Evolutionary conservation across 2,888 invertebrate genomes (phyloP).

Genomic region (Cyclophora punctaria): DNA sequence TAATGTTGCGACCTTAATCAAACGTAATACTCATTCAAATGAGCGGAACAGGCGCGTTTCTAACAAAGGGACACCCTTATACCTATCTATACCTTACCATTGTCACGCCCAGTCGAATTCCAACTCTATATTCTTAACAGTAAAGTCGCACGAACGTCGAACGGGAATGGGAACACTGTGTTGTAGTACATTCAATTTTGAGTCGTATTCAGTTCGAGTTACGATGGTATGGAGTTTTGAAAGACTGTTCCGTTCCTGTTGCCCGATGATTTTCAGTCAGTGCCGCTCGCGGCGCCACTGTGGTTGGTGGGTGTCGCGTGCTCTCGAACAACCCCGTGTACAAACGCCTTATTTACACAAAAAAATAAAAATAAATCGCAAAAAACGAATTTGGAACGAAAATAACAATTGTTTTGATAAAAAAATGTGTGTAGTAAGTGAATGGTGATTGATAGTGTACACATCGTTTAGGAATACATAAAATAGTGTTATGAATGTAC

Average conservation of each 20-base stretch:
- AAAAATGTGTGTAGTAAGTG: too few species aligned
- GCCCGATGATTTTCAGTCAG: conserved; percentile 54
- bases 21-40: conserved; percentile 47
- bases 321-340: conserved; percentile 41
- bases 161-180: conserved; percentile 19
- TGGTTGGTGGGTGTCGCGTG: conserved; percentile 61
- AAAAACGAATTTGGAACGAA: neutral
- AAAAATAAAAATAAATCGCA: conserved; percentile 21
- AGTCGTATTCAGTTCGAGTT: too few species aligned
- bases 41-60: conserved; percentile 49
- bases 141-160: conserved; percentile 24
- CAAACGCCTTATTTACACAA: conserved; percentile 27
- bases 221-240: too few species aligned
- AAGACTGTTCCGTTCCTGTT: conserved; percentile 37
- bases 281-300: conserved; percentile 70
- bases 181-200: too few species aligned
- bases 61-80: conserved; percentile 65
- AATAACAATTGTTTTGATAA: too few species aligned
- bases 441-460: neutral
- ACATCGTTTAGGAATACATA: conserved; percentile 46
- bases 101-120: conserved; percentile 9
- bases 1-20: conserved; percentile 34
- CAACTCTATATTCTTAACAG: conserved; percentile 20
- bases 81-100: conserved; percentile 30
- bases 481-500: conserved; percentile 60